Evolutionary conservation across 2,113 vertebrate species (phyloP).

Genomic region (Neolamprologus modestus): DNA sequence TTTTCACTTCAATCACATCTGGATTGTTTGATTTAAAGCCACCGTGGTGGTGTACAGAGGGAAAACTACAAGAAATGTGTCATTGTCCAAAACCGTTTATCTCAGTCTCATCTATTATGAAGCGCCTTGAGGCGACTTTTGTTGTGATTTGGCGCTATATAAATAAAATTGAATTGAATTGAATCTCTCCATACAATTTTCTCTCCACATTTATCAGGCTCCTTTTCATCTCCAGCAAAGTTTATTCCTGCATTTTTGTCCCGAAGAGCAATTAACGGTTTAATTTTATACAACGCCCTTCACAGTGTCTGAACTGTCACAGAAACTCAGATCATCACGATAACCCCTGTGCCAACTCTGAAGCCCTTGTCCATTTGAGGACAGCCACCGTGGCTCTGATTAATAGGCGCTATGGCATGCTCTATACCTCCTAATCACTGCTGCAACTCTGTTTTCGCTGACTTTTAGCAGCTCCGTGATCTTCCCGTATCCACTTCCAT

Average conservation of each 20-base stretch:
- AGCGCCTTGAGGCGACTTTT: too few relatives aligned
- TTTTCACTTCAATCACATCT: background rate
- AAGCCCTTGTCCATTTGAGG: background rate
- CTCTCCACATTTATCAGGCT: background rate
- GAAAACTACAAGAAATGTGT: background rate
- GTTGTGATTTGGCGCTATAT: too few relatives aligned
- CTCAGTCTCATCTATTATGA: background rate
- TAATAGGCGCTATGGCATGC: background rate
- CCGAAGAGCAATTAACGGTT: background rate
- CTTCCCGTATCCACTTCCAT: background rate
- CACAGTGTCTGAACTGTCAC: background rate
- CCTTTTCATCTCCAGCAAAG: background rate
- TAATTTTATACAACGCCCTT: background rate
- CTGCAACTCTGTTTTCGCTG: background rate
- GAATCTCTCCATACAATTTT: background rate
- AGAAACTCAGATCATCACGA: background rate
- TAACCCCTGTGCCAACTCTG: background rate
- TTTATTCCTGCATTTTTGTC: background rate
- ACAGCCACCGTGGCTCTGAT: background rate
- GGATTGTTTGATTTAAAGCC: background rate
- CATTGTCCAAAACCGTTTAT: background rate
- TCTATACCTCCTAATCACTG: background rate
- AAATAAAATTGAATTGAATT: too few relatives aligned
- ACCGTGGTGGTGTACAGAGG: background rate
- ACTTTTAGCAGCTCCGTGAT: background rate